These are phyloP conservation scores for Dysdera silvatica DNA, from an alignment of 1,140 invertebrate species.

Conservation along the genomic window DNA sequence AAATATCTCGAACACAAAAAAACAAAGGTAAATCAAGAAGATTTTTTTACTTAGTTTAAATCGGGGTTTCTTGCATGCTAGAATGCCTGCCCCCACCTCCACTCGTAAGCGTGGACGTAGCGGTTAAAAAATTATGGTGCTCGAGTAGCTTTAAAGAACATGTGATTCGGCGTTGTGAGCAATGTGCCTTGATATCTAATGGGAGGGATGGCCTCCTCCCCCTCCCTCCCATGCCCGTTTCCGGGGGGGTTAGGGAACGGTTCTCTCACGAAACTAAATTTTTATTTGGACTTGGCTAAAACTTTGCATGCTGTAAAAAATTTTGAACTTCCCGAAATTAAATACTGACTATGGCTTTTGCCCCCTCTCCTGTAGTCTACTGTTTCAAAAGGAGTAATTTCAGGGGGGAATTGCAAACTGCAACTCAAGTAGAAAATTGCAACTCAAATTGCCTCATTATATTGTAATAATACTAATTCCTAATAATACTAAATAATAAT, in stretches of 20 bases:
- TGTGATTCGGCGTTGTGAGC: too few species aligned
- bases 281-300: slow-evolving; percentile 9
- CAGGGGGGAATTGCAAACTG: too few species aligned
- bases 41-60: background rate
- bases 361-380: background rate
- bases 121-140: background rate
- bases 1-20: slow-evolving; percentile 97
- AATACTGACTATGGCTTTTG: background rate
- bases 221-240: too few species aligned
- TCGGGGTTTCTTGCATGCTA: background rate
- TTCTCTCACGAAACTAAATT: background rate
- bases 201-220: too few species aligned
- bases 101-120: background rate
- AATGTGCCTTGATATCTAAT: too few species aligned
- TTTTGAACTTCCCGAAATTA: slow-evolving; percentile 21
- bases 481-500: too few species aligned
- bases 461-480: too few species aligned
- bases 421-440: too few species aligned
- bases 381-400: too few species aligned
- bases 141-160: background rate
- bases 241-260: too few species aligned
- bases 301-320: slow-evolving; percentile 3
- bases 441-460: too few species aligned
- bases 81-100: background rate
- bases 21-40: slow-evolving; percentile 77